Base-by-base conservation (phyloP, 2,113 vertebrate genomes). In the Genyomyrus donnyi region DNA sequence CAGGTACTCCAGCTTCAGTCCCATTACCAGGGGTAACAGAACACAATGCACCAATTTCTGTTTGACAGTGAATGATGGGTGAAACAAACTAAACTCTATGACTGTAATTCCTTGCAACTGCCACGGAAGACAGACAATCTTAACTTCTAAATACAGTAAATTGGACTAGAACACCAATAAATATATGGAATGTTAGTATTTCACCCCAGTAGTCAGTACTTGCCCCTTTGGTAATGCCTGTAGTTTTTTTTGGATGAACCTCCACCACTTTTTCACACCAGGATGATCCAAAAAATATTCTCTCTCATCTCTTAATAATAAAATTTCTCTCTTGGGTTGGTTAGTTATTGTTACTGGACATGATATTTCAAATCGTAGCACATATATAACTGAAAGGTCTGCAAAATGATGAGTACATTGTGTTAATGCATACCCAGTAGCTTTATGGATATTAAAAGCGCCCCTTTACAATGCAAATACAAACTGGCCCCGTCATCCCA, bases 381-480 rank as follows among this genome's bases (percentile, higher is more conserved):
- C 5, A 45, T 83, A 45, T 45, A 39, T 45, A 42, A 45, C 39
- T 21, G 35, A 21, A 42, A 45, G 5, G 17, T 21, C 15, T 45
- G 39, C 39, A 83, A 27, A 45, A 45, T 39, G 19, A 83, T 9
- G 42, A 9, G 15, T 45, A 42, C 9, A 13, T 66, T 66, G 62
- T 66, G n/a, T 27, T 66, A n/a, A 66, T 66, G 62, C n/a, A 13
- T 31, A 27, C n/a, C 27, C 62, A 70, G 62, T 70, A 27, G 62
- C 10, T 70, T 3, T 90, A 21, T 80, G 50, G 93, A 91, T 94
- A 94, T 93, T 93, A 94, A 93, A 89, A 93, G 93, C 91, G 77
- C 62, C 70, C 5, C 84, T 94, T 93, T 94, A 94, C 92, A 94
- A 94, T 91, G 89, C 58, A 89, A 88, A 87, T 90, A 88, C 74